phyloP scores from a whole-genome alignment of 2,888 invertebrate species.

The Drosophila pseudotalamancana region DNA sequence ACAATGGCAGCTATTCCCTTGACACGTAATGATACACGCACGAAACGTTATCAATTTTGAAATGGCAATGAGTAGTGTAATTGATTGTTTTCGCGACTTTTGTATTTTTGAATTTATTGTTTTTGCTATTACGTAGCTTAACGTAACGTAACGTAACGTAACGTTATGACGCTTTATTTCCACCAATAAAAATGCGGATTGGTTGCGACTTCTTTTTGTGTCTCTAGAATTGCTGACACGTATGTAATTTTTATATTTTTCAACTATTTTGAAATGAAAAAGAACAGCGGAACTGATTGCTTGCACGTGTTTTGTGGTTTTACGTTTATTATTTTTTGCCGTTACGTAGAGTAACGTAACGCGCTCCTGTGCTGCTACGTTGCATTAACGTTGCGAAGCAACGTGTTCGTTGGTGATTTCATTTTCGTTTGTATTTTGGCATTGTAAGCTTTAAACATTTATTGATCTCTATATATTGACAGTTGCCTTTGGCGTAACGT shows the following conservation, averaged over 20 bases:
- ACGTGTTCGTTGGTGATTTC: constrained; percentile 80
- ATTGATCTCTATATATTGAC: constrained; percentile 65
- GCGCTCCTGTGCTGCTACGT: constrained; percentile 63
- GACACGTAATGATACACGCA: constrained; percentile 70
- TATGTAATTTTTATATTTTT: neutral
- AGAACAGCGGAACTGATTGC: constrained; percentile 41
- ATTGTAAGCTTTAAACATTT: constrained; percentile 81
- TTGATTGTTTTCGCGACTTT: no score
- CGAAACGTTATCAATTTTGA: no score
- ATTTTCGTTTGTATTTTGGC: constrained; percentile 82
- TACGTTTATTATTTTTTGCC: constrained; percentile 27
- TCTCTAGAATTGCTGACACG: no score
- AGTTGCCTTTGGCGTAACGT: constrained; percentile 52
- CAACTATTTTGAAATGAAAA: constrained; percentile 24
- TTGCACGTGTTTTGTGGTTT: constrained; percentile 11
- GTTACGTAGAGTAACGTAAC: constrained; percentile 60
- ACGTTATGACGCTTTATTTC: constrained; percentile 11
- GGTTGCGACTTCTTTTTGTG: no score
- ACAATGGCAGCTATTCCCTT: constrained; percentile 48
- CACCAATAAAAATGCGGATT: no score
- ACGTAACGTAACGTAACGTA: constrained; percentile 54
- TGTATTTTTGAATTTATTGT: no score
- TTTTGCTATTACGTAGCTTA: no score
- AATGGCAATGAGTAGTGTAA: no score
- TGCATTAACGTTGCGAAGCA: constrained; percentile 61